Base-by-base conservation (phyloP, 1,140 invertebrate species). In the Planococcus citri region DNA sequence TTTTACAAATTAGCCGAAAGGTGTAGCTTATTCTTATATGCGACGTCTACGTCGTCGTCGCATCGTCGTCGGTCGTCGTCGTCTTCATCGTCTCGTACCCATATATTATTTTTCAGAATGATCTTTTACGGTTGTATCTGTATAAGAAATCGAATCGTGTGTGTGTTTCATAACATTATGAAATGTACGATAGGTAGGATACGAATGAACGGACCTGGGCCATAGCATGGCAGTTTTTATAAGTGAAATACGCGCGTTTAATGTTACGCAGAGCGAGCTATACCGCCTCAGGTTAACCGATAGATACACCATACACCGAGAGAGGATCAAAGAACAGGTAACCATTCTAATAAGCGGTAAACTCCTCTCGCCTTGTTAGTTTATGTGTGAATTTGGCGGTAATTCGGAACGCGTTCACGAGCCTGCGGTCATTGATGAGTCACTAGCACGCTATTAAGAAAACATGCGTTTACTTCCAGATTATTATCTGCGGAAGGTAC, bases 361-460 rank as follows among this genome's bases (percentile, higher is more conserved):
- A 17, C 41, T 51, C 29, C 12, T 33, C 29, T 33, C 33, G 33
- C 41, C 41, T 51, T 51, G 41, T 51, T 51, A 51, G 41, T 51
- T 51, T 51, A 51, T 51, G 41, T 51, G 41, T 51, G 41, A 51
- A 51, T 51, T 51, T 51, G 41, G 41, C 41, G 41, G 41, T 51
- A 51, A 51, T 51, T 51, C 41, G 41, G 41, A 51, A 51, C 41
- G 41, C 41, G 41, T 51, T 51, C 41, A 51, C 41, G 41, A 51
- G 17, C 41, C 41, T 51, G 41, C 41, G 41, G 41, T 51, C 41
- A 51, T 51, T 51, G 41, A 51, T 51, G 41, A 51, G 41, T 51
- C 41, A 51, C 41, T n/a, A 20, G 41, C 41, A 51, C 33, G 33
- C 41, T 51, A 51, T 51, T 51, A 51, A 51, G 41, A 51, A 51